Conservation (phyloP, 2,797 vertebrate species). For the Sebastes kiyomatsui region DNA sequence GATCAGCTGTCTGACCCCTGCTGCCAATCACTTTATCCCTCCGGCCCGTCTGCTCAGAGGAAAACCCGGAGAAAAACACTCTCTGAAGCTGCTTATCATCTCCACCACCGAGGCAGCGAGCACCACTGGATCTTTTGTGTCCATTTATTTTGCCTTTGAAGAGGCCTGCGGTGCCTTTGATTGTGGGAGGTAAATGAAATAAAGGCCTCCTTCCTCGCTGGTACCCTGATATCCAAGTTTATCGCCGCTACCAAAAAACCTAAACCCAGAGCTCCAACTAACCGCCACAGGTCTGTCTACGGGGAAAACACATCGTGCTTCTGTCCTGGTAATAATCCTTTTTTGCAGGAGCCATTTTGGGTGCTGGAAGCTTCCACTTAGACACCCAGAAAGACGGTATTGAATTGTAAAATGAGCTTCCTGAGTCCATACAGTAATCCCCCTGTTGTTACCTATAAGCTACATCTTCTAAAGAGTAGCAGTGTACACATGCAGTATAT, state of each 20-base stretch:
- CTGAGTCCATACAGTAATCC: conserved; percentile 7
- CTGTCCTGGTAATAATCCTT: conserved; percentile 55
- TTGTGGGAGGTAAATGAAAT: conserved; percentile 71
- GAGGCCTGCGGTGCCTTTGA: conserved; percentile 56
- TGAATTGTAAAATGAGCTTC: conserved; percentile 33
- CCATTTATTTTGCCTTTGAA: conserved; percentile 65
- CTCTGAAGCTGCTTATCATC: conserved; percentile 64
- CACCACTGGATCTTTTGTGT: conserved; percentile 62
- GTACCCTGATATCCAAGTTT: conserved; percentile 47
- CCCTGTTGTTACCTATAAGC: neutral
- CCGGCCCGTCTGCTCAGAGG: conserved; percentile 33
- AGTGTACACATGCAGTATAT: neutral
- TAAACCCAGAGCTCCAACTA: conserved; percentile 30
- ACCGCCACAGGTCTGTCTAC: conserved; percentile 31
- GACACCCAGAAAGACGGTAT: neutral
- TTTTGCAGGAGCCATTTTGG: conserved; percentile 41
- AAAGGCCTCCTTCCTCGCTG: conserved; percentile 58
- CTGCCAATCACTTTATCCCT: conserved; percentile 73
- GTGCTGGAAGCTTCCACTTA: conserved; percentile 25
- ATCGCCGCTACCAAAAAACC: conserved; percentile 29
- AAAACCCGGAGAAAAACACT: conserved; percentile 32
- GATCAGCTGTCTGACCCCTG: conserved; percentile 71
- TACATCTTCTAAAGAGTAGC: neutral
- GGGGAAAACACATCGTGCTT: conserved; percentile 39
- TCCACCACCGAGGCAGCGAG: conserved; percentile 19